Evolutionary conservation across 1,140 invertebrate genomes (phyloP).

Genomic region (Hylaeus volcanicus): DNA sequence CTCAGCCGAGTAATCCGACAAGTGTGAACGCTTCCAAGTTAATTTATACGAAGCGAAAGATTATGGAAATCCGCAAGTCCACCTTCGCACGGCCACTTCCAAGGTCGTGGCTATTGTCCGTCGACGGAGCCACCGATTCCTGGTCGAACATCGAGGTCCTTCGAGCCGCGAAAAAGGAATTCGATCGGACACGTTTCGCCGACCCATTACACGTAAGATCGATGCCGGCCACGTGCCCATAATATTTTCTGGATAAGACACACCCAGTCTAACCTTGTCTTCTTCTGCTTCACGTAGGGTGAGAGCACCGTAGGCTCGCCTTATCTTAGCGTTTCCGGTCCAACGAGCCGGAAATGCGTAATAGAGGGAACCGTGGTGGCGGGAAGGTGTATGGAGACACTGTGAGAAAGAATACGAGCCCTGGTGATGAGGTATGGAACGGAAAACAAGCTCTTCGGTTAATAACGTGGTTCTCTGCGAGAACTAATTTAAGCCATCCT

Average conservation of each 20-base stretch:
- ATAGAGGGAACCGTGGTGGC: slow-evolving; percentile 73
- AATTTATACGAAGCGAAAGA: slow-evolving; percentile 56
- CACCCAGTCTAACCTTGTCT: slow-evolving; percentile 59
- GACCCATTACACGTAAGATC: slow-evolving; percentile 72
- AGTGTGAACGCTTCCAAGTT: slow-evolving; percentile 50
- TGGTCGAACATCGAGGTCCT: background rate
- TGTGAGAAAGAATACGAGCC: slow-evolving; percentile 59
- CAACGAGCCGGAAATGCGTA: slow-evolving; percentile 80
- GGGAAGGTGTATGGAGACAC: slow-evolving; percentile 40
- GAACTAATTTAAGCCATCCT: slow-evolving; percentile 23
- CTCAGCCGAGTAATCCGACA: slow-evolving; percentile 53
- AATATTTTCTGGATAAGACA: slow-evolving; percentile 75
- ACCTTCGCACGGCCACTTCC: background rate
- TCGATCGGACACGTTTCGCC: slow-evolving; percentile 54
- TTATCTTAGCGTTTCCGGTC: slow-evolving; percentile 80
- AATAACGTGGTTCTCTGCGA: background rate
- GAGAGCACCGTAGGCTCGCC: slow-evolving; percentile 67
- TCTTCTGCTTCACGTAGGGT: slow-evolving; percentile 55
- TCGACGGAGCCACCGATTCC: background rate
- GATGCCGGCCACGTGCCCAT: slow-evolving; percentile 65
- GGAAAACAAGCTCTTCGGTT: slow-evolving; percentile 47
- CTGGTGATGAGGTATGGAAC: slow-evolving; percentile 18
- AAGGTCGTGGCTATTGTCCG: background rate
- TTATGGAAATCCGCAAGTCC: slow-evolving; percentile 49
- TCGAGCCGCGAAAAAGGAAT: slow-evolving; percentile 19